Evolutionary conservation across 2,888 invertebrate genomes (phyloP), one percentile per base, ranked within the genome.

Genomic region (Zaprionus lineosus): DNA sequence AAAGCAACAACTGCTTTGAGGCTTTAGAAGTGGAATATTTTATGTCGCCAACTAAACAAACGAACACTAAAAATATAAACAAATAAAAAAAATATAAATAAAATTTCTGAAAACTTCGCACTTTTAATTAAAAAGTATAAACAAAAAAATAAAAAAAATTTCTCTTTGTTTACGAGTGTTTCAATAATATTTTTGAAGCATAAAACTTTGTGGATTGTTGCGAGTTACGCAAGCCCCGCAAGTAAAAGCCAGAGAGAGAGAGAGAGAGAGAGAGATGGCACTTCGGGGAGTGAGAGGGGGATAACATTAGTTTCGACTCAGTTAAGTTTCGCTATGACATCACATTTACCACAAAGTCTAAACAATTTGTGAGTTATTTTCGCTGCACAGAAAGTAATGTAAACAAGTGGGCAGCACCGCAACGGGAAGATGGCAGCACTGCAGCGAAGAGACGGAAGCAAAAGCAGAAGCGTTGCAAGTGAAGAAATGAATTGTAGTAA

Each of bases 291-390:
- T 24, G 29, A 7, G 28, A 19, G 29, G 14, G 5, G 14, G 31
- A 8, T 3, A 18, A 16, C 14, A 9, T 31, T 28, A 47, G 47
- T 39, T 19, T 64, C 44, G 41, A 41, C 47, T 56, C 29, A 50
- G 51, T 46, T 41, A 39, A 12, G 52, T 29, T 57, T 57, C 19
- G 34, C 14, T 55, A 39, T 67, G 55, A 61, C 55, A 66, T 66
- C 50, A 66, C 43, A 39, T 66, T 66, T 61, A n/a, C n/a, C n/a
- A n/a, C n/a, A n/a, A n/a, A n/a, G n/a, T n/a, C n/a, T n/a, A n/a
- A n/a, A n/a, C n/a, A n/a, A n/a, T n/a, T n/a, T n/a, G n/a, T n/a
- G n/a, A n/a, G n/a, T n/a, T n/a, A n/a, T n/a, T n/a, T n/a, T n/a
- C n/a, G n/a, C n/a, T n/a, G n/a, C n/a, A n/a, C n/a, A n/a, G n/a